Conservation (phyloP, 2,888 invertebrate genomes). For the Sialis fuliginosa region DNA sequence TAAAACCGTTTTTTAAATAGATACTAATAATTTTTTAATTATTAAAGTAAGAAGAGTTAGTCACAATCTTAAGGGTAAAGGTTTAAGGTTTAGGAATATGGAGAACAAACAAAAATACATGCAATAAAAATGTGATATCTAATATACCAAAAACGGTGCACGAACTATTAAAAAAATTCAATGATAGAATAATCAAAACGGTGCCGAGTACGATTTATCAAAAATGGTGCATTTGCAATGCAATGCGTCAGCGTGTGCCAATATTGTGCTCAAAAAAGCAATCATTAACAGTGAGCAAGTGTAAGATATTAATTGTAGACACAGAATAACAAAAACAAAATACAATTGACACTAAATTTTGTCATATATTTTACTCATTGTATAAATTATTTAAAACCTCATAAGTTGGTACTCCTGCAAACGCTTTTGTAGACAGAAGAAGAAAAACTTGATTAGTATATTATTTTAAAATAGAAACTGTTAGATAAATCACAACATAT, state of each 20-base stretch:
- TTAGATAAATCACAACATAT: conserved; percentile 4
- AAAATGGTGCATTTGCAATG: conserved; percentile 30
- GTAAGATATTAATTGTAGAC: conserved; percentile 35
- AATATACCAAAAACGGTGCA: conserved; percentile 19
- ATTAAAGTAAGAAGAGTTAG: background rate
- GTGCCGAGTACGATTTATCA: conserved; percentile 23
- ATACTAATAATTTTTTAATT: background rate
- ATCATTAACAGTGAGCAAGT: conserved; percentile 49
- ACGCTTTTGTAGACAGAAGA: conserved; percentile 31
- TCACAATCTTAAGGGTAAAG: conserved; percentile 4
- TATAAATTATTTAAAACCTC: conserved; percentile 8
- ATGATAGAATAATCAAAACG: conserved; percentile 16
- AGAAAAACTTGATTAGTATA: conserved; percentile 9
- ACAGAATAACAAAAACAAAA: conserved; percentile 21
- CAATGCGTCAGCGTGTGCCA: conserved; percentile 21
- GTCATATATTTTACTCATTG: conserved; percentile 6
- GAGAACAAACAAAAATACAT: conserved; percentile 3
- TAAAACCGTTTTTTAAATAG: too few relatives aligned
- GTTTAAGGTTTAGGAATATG: conserved; percentile 4
- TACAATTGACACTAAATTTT: conserved; percentile 13
- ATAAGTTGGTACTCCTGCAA: conserved; percentile 24
- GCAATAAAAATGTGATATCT: conserved; percentile 5
- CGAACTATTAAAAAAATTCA: conserved; percentile 11
- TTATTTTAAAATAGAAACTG: conserved; percentile 2
- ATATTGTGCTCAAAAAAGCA: conserved; percentile 24